Evolutionary conservation across 2,797 vertebrate species (phyloP), one percentile per base, ranked within the genome.

Genomic region (Xiphorhynchus erythropygius): DNA sequence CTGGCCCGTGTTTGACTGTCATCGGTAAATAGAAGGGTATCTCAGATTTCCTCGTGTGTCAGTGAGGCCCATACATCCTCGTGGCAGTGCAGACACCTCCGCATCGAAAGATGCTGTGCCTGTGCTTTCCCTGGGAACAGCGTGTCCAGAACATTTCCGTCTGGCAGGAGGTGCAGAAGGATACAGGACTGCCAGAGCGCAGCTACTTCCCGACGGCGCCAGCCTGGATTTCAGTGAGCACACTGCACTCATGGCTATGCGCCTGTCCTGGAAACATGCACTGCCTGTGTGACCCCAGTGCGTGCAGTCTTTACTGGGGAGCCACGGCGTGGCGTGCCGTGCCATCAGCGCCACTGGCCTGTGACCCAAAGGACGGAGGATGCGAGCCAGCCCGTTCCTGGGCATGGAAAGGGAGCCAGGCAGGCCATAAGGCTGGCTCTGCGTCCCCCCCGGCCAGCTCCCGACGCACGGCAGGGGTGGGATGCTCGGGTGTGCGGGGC

Each of bases 1-100:
- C 52, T 55, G 50, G n/a, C 0, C 0, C 18, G 13, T 1, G 1
- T 5, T 32, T 18, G 8, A 13, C 32, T 2, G 22, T 41, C 8
- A 4, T 15, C 2, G 1, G 8, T 37, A 35, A 5, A 1, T 14
- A 6, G 1, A 1, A 37, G 16, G 33, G 27, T 50, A 56, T 52
- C 53, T 73, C 59, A 6, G 23, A 41, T 41, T 84, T 49, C 57
- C 6, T 7, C 4, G 6, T 0, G 11, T 11, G 16, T 12, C 33
- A 23, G 25, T 0, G 2, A 71, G 70, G 82, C 57, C 56, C 75
- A 53, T 67, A 37, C 67, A 10, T 1, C 1, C 0, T 2, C 33
- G 16, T 0, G 1, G 13, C 82, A 21, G 28, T 0, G 14, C 55
- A 24, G 57, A 52, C 89, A 73, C 76, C 91, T 60, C 62, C 4